These are phyloP conservation scores for Gonioctena quinquepunctata DNA, from an alignment of 1,140 invertebrate species.

Conservation along the genomic window DNA sequence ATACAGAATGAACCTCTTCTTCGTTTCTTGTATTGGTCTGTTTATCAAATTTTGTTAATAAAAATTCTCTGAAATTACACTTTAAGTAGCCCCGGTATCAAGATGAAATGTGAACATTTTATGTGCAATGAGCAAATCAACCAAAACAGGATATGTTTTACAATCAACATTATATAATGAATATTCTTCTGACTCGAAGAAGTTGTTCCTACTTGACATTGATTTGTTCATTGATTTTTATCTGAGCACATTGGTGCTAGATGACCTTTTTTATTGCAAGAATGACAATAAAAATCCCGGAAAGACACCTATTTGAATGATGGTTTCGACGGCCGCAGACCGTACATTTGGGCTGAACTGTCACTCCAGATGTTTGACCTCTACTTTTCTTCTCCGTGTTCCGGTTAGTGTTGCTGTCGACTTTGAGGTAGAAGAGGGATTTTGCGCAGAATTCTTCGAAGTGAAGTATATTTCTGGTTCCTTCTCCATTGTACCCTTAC, in stretches of 20 bases:
- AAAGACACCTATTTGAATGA: background rate
- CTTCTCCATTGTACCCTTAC: background rate
- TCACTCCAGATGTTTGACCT: background rate
- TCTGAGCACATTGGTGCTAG: too few species aligned
- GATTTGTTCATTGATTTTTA: too few species aligned
- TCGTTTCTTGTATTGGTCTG: background rate
- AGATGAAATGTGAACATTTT: background rate
- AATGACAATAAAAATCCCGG: too few species aligned
- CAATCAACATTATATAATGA: background rate
- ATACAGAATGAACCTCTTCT: background rate
- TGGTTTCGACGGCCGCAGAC: background rate
- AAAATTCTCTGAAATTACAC: conserved; percentile 2
- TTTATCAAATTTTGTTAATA: conserved; percentile 5
- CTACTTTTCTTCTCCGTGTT: background rate
- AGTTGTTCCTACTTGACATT: too few species aligned
- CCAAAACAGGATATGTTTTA: background rate
- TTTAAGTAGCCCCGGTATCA: background rate
- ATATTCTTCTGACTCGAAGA: too few species aligned
- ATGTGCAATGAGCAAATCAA: background rate
- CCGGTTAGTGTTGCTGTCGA: background rate
- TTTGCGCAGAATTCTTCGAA: too few species aligned
- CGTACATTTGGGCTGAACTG: background rate
- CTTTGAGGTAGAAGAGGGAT: background rate
- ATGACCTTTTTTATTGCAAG: too few species aligned
- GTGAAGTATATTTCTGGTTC: background rate